Evolutionary conservation across 2,888 invertebrate species (phyloP), one percentile per base, ranked within the genome.

Genomic region (Argynnis bischoffii): DNA sequence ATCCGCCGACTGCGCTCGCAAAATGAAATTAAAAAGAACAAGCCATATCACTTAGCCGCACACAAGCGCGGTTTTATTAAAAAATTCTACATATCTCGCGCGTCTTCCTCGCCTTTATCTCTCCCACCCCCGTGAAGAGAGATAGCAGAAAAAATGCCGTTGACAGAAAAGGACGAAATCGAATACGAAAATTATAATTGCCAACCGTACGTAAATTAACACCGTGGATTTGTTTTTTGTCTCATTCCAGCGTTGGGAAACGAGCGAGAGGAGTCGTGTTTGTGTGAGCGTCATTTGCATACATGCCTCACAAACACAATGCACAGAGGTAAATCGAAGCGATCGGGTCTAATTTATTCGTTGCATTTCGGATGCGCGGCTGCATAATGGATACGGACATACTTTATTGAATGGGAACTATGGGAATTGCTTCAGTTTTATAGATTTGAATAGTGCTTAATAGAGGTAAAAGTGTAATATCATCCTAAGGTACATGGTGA

Each of bases 1-100:
- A 89, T 91, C 84, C 82, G 74, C 79, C 80, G 76, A 83, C 82
- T 80, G 79, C 83, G 81, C 81, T 86, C 88, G 81, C 85, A 88
- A 77, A 81, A 91, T 90, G 87, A 91, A 92, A 92, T 92, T 92
- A 92, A 92, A 92, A 92, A 90, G 91, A 92, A 91, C 91, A 91
- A 89, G 91, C 84, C 91, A 91, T 91, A 92, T 92, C 92, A 92
- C 91, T 92, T 92, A 92, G 90, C 87, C 71, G 90, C 90, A 91
- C 92, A 91, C 91, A 88, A 83, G 87, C 90, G 88, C 84, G 88
- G 86, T 86, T 91, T 91, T 90, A 89, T 89, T 90, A 88, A 91
- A 91, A 91, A 91, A 88, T 87, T 89, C 92, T 91, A 92, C 92
- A 92, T 92, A 92, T 92, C 92, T 89, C 84, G 84, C 87, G 87